phyloP scores from a whole-genome alignment of 2,113 vertebrate species.

The Gobiocypris rarus region DNA sequence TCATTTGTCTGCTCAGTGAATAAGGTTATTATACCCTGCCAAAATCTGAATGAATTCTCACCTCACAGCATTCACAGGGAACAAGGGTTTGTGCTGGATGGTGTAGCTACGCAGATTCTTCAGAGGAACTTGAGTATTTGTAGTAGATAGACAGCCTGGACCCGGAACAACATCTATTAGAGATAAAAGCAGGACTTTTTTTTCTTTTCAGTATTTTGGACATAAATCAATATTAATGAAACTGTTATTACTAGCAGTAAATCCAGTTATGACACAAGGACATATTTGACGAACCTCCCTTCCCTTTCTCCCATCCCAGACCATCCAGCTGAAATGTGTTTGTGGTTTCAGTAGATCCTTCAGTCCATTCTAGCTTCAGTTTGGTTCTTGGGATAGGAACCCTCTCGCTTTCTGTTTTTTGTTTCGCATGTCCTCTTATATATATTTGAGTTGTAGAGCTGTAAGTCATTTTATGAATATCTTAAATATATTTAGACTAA shows the following conservation, averaged over 20 bases:
- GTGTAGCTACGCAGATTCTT: slow-evolving; percentile 46
- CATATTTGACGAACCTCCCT: too few relatives aligned
- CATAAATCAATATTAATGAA: neutral
- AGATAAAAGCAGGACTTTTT: slow-evolving; percentile 18
- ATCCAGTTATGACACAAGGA: too few relatives aligned
- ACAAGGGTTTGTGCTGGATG: slow-evolving; percentile 42
- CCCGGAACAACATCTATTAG: slow-evolving; percentile 45
- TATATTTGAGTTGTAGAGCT: too few relatives aligned
- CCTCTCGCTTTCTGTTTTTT: too few relatives aligned
- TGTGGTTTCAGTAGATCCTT: too few relatives aligned
- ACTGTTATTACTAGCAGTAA: neutral
- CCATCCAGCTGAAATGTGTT: too few relatives aligned
- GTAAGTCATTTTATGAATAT: too few relatives aligned
- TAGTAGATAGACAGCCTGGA: slow-evolving; percentile 47
- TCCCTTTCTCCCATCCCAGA: too few relatives aligned
- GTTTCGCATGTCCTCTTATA: too few relatives aligned
- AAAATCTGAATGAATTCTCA: slow-evolving; percentile 59
- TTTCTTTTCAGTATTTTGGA: neutral
- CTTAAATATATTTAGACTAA: too few relatives aligned
- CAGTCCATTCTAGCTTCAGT: too few relatives aligned
- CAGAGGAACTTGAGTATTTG: slow-evolving; percentile 14
- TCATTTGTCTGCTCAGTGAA: neutral
- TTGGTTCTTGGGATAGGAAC: too few relatives aligned
- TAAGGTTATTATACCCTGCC: neutral
- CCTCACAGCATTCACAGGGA: slow-evolving; percentile 62